These are phyloP conservation scores for Seira musarum DNA, from an alignment of 2,888 invertebrate genomes.

Conservation along the genomic window DNA sequence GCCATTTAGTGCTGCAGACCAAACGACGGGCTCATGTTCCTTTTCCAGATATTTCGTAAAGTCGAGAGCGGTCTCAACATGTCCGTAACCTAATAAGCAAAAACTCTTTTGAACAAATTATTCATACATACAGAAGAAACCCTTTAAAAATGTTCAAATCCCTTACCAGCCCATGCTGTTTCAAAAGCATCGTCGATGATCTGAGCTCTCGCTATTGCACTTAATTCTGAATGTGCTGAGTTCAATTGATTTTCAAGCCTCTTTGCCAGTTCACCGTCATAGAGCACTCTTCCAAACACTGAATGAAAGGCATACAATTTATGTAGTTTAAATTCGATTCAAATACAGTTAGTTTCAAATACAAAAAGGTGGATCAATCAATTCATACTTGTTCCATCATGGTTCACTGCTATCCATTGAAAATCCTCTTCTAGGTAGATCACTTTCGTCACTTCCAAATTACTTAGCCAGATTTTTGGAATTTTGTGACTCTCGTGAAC, in stretches of 20 bases:
- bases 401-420: constrained; percentile 37
- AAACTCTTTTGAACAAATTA: too few species aligned
- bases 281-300: constrained; percentile 56
- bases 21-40: constrained; percentile 48
- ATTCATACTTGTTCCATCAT: constrained; percentile 49
- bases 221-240: constrained; percentile 38
- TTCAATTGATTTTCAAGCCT: constrained; percentile 47
- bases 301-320: not conserved
- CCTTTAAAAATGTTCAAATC: not conserved
- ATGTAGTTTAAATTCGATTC: too few species aligned
- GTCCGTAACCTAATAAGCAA: constrained; percentile 46
- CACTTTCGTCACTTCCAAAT: constrained; percentile 11
- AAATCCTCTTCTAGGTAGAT: constrained; percentile 26
- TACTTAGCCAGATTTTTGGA: constrained; percentile 30
- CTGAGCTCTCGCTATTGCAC: constrained; percentile 56
- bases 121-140: constrained; percentile 17
- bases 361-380: too few species aligned
- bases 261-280: constrained; percentile 37
- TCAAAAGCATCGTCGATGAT: constrained; percentile 66
- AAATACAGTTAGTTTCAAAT: too few species aligned
- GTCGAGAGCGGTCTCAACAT: constrained; percentile 38
- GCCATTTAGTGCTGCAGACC: constrained; percentile 36
- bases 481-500: too few species aligned
- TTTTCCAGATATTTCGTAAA: constrained; percentile 37
- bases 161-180: constrained; percentile 57